phyloP scores from a whole-genome alignment of 2,113 vertebrate genomes.

The Myiopsitta monachus region DNA sequence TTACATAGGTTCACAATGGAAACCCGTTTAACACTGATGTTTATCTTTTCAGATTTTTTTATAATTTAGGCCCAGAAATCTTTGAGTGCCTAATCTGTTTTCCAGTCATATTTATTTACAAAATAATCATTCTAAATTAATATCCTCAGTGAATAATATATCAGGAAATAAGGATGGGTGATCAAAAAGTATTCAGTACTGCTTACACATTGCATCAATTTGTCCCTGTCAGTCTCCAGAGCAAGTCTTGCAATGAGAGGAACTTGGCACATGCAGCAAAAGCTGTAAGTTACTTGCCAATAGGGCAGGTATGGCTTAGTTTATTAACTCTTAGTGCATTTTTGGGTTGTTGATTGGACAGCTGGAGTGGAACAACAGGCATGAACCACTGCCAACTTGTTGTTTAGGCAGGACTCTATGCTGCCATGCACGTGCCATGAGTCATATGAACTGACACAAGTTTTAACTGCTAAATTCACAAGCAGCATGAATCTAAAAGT shows the following conservation, averaged over 20 bases:
- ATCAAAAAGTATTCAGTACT: not conserved
- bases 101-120: not conserved
- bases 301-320: not conserved
- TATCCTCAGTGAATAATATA: not conserved
- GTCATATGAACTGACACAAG: not conserved
- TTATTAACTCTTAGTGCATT: not conserved
- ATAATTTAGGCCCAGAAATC: not conserved
- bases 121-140: not conserved
- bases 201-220: not conserved
- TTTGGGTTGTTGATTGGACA: not conserved
- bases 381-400: not conserved
- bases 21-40: not conserved
- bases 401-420: not conserved
- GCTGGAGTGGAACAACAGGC: not conserved
- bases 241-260: not conserved
- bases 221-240: not conserved
- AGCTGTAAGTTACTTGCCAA: not conserved
- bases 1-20: not conserved
- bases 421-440: rapidly evolving
- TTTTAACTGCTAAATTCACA: not conserved
- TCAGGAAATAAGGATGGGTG: not conserved
- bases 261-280: not conserved
- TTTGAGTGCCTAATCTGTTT: not conserved
- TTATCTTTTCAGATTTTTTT: not conserved
- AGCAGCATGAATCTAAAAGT: not conserved